A percentile compares a stretch with the other conserved stretches of the same genome.
Evolutionary conservation across 2,888 invertebrate genomes (phyloP).

Genomic region (Pinctada fucata): DNA sequence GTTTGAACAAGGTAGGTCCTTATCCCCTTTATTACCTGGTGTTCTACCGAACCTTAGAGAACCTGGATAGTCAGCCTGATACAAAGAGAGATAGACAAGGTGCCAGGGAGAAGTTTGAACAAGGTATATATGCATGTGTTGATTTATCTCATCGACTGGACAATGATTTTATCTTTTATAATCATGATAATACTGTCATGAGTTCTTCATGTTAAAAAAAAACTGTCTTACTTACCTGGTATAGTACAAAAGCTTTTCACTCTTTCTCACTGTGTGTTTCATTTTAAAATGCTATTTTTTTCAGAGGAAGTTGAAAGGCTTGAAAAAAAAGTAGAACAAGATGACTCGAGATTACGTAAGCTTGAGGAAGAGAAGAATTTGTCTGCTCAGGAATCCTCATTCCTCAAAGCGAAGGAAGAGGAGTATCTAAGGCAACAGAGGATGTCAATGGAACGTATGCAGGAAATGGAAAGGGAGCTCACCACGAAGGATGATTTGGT

Average conservation of each 20-base stretch:
- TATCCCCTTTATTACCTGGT: constrained; percentile 55
- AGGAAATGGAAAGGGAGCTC: constrained; percentile 67
- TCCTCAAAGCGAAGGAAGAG: constrained; percentile 51
- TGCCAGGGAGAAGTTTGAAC: constrained; percentile 72
- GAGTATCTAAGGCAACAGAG: constrained; percentile 57
- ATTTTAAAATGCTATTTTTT: neutral
- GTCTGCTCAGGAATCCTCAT: constrained; percentile 62
- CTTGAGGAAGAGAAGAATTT: constrained; percentile 69
- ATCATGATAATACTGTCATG: no score
- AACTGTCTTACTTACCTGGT: no score
- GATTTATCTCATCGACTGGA: no score
- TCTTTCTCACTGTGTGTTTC: no score
- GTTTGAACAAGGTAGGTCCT: constrained; percentile 70
- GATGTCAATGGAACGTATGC: constrained; percentile 51
- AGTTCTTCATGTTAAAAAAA: no score
- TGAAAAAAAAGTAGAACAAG: constrained; percentile 66
- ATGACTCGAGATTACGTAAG: constrained; percentile 58
- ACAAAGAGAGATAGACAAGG: constrained; percentile 64
- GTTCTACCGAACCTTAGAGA: constrained; percentile 72
- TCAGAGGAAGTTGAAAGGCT: constrained; percentile 69
- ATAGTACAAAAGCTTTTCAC: no score
- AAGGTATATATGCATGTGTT: constrained; percentile 55
- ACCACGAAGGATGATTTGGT: constrained; percentile 73
- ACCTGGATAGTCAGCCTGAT: constrained; percentile 68
- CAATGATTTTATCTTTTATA: no score